Evolutionary conservation across 1,140 invertebrate genomes (phyloP).

Genomic region (Hetaerina americana): DNA sequence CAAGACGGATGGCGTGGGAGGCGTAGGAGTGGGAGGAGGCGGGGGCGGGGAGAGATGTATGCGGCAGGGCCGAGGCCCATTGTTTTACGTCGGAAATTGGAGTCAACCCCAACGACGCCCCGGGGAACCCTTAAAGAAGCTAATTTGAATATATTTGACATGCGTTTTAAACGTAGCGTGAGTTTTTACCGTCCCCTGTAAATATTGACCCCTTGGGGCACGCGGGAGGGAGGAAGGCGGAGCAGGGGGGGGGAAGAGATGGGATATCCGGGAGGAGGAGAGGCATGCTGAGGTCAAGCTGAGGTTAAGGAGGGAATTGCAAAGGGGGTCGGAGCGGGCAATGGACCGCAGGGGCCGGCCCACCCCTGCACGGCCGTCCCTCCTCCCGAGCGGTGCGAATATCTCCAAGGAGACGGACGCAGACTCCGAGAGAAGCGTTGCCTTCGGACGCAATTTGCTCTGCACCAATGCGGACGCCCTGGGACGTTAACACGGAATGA

Average conservation of each 20-base stretch:
- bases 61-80: slow-evolving; percentile 15
- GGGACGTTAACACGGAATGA: too few species aligned
- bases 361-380: too few species aligned
- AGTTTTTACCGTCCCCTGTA: slow-evolving; percentile 28
- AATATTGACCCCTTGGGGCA: slow-evolving; percentile 23
- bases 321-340: background rate
- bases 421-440: too few species aligned
- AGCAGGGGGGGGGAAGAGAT: background rate
- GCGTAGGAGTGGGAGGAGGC: background rate
- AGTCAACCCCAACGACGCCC: slow-evolving; percentile 33
- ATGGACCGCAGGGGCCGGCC: too few species aligned
- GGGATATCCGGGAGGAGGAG: slow-evolving; percentile 2
- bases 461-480: too few species aligned
- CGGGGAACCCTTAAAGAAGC: slow-evolving; percentile 29
- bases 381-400: too few species aligned
- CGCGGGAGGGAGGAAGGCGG: background rate
- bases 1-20: background rate
- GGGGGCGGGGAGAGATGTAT: background rate
- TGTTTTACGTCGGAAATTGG: slow-evolving; percentile 34
- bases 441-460: too few species aligned
- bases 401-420: too few species aligned
- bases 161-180: slow-evolving; percentile 33
- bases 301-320: background rate
- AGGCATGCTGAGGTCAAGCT: background rate
- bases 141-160: slow-evolving; percentile 36